Evolutionary conservation across 1,140 invertebrate genomes (phyloP).

Genomic region (Ips typographus): DNA sequence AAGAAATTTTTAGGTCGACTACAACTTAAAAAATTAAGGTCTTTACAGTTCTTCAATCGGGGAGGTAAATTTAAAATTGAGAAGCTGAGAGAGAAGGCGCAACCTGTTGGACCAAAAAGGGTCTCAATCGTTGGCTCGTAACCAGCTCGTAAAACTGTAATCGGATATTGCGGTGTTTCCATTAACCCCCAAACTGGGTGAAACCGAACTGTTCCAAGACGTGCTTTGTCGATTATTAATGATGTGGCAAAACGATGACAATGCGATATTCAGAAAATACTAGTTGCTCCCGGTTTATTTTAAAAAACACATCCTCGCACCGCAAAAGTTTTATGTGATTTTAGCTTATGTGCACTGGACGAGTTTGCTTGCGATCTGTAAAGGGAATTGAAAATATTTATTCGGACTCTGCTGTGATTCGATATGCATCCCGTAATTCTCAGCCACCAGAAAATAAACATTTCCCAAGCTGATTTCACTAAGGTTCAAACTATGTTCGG

Average conservation of each 20-base stretch:
- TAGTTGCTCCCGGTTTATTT: neutral
- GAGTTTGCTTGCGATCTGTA: neutral
- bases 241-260: neutral
- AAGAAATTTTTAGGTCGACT: neutral
- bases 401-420: neutral
- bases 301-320: neutral
- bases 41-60: too few relatives aligned
- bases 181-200: conserved; percentile 7
- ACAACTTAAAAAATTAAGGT: too few relatives aligned
- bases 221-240: neutral
- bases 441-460: neutral
- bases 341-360: neutral
- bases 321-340: neutral
- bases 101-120: conserved; percentile 13
- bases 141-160: conserved; percentile 30
- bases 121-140: conserved; percentile 12
- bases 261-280: neutral
- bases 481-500: too few relatives aligned
- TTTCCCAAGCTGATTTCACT: neutral
- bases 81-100: neutral
- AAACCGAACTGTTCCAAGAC: conserved; percentile 7
- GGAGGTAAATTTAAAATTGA: too few relatives aligned
- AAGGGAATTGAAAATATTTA: neutral
- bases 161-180: conserved; percentile 31
- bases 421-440: conserved; percentile 2